These are phyloP conservation scores for Bovichtus variegatus DNA, from an alignment of 2,797 vertebrate genomes.

Conservation along the genomic window DNA sequence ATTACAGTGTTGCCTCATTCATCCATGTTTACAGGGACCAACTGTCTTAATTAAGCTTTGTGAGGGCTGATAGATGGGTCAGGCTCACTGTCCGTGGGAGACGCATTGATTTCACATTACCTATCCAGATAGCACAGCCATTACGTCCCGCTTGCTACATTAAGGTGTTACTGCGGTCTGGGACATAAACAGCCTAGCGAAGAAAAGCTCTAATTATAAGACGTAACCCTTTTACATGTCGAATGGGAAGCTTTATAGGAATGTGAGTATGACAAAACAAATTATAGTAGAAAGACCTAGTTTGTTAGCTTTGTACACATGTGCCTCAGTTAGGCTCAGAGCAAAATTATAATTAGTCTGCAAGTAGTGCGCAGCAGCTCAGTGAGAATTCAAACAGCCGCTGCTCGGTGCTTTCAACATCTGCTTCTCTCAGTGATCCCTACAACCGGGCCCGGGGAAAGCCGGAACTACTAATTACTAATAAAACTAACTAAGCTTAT, in stretches of 20 bases:
- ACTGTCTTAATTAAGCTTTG: constrained; percentile 79
- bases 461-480: constrained; percentile 92
- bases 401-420: constrained; percentile 88
- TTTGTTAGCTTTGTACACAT: constrained; percentile 79
- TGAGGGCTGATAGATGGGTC: constrained; percentile 69
- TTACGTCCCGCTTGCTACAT: constrained; percentile 52
- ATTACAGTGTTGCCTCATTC: constrained; percentile 61
- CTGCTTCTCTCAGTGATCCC: constrained; percentile 88
- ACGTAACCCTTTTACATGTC: constrained; percentile 18
- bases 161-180: constrained; percentile 50
- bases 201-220: constrained; percentile 22
- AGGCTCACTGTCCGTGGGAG: constrained; percentile 56
- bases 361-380: constrained; percentile 75
- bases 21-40: constrained; percentile 66
- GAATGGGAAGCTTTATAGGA: constrained; percentile 40
- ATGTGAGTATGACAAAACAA: constrained; percentile 59
- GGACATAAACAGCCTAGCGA: constrained; percentile 1
- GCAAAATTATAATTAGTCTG: constrained; percentile 88
- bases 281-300: constrained; percentile 67
- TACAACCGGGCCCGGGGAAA: constrained; percentile 82
- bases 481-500: constrained; percentile 92
- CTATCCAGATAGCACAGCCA: constrained; percentile 52
- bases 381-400: constrained; percentile 86
- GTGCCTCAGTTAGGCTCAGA: constrained; percentile 83
- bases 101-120: constrained; percentile 80